Conservation (phyloP, 2,113 vertebrate genomes). For the Propithecus coquereli region DNA sequence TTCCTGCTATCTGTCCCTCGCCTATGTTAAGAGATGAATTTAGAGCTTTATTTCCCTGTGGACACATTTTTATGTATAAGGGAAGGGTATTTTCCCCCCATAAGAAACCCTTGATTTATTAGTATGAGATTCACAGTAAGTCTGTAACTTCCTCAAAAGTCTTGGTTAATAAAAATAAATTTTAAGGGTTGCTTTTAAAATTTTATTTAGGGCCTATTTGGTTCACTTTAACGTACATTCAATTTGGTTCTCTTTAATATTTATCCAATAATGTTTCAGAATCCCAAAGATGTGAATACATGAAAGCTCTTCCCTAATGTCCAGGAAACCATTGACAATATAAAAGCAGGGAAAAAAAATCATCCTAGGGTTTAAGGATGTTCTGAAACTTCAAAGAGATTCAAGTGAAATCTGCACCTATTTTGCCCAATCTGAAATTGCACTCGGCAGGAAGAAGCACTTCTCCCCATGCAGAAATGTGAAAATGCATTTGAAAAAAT, state of each 20-base stretch:
- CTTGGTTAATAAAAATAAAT: conserved; percentile 54
- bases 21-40: not conserved
- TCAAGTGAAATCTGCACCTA: conserved; percentile 42
- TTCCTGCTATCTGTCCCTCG: not conserved
- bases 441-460: conserved; percentile 17
- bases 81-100: not conserved
- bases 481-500: conserved; percentile 63
- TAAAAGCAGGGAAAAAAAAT: conserved; percentile 54
- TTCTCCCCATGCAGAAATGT: conserved; percentile 41
- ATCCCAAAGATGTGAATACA: conserved; percentile 47
- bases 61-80: not conserved
- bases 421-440: conserved; percentile 60
- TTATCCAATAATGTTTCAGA: conserved; percentile 66
- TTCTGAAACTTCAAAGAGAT: conserved; percentile 66
- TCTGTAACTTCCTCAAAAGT: conserved; percentile 11
- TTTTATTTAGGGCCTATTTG: conserved; percentile 63
- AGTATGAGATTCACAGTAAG: conserved; percentile 2
- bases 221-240: conserved; percentile 65
- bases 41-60: not conserved
- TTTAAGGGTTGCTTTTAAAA: conserved; percentile 35
- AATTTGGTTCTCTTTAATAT: conserved; percentile 72
- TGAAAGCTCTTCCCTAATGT: conserved; percentile 64
- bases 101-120: not conserved
- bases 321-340: conserved; percentile 61
- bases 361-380: conserved; percentile 50